Evolutionary conservation across 2,113 vertebrate species (phyloP).

Genomic region (Puntigrus tetrazona): DNA sequence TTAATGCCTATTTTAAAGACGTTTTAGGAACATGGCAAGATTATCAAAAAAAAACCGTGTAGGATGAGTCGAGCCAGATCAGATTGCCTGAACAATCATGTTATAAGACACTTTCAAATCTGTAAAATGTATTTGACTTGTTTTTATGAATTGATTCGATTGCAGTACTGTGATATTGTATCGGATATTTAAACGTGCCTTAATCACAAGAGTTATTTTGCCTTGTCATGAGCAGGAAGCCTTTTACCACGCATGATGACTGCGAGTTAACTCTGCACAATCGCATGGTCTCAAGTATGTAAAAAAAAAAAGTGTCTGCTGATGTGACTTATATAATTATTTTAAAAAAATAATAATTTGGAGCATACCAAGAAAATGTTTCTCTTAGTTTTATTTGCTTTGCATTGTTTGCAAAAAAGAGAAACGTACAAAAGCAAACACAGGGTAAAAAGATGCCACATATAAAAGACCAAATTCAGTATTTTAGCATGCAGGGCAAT

Average conservation of each 20-base stretch:
- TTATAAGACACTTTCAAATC: background rate
- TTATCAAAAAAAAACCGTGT: background rate
- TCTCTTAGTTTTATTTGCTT: background rate
- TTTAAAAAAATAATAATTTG: no score
- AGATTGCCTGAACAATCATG: constrained; percentile 22
- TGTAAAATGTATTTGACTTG: background rate
- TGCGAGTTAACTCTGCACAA: background rate
- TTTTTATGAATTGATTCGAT: background rate
- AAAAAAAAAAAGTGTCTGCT: no score
- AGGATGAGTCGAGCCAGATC: background rate
- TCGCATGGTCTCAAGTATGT: background rate
- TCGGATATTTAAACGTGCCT: constrained; percentile 20
- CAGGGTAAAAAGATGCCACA: background rate
- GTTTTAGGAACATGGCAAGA: background rate
- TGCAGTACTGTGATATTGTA: constrained; percentile 30
- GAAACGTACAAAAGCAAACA: background rate
- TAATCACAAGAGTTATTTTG: background rate
- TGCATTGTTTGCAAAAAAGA: background rate
- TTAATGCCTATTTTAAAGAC: background rate
- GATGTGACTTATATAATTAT: no score
- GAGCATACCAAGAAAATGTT: background rate
- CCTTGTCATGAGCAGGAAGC: background rate
- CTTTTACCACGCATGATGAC: background rate
- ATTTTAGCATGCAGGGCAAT: background rate
- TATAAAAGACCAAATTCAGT: constrained; percentile 17